Evolutionary conservation across 1,140 invertebrate genomes (phyloP), one percentile per base, ranked within the genome.

Genomic region (Drosophila pandora): DNA sequence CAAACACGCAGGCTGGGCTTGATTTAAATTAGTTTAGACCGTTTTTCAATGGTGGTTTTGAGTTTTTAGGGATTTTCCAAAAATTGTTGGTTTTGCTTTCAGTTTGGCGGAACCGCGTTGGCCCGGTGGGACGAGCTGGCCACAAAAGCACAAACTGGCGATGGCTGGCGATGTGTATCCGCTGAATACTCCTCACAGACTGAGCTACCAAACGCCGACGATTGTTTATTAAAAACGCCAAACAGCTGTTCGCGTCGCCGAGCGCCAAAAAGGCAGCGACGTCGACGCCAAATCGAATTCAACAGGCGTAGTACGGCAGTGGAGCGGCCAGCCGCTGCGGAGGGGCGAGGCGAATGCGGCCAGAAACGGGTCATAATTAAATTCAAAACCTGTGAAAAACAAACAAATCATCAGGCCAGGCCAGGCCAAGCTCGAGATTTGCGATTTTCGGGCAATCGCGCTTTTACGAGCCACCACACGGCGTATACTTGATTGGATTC

Each of bases 141-240:
- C 79, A 74, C 59, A 69, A 63, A 55, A 54, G 37, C 70, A 55
- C 25, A 25, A 6, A 61, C 23, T 60, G 32, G 25, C 76, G 17
- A 21, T 43, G 4, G 13, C 28, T 61, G 32, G 25, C 76, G 81
- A 61, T 87, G 83, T 79, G 65, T 88, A 75, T 88, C 82, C 83
- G 73, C 83, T 64, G 73, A 82, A 77, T 77, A 75, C 64, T 80
- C 69, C 77, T 71, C 76, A 68, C 75, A 74, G 58, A 88, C 83
- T 88, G 83, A 88, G 61, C 63, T 32, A 41, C 41, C 63, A 41
- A 41, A 56, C 48, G 76, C 76, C 55, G 50, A 75, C 28, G 72
- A 73, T 88, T 88, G 84, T 89, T 89, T 89, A 88, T 89, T 70
- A 83, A 83, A 75, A 87, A 69, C 57, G 57, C 28, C 60, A 64